phyloP scores from a whole-genome alignment of 2,113 vertebrate genomes.

The Salvelinus fontinalis region DNA sequence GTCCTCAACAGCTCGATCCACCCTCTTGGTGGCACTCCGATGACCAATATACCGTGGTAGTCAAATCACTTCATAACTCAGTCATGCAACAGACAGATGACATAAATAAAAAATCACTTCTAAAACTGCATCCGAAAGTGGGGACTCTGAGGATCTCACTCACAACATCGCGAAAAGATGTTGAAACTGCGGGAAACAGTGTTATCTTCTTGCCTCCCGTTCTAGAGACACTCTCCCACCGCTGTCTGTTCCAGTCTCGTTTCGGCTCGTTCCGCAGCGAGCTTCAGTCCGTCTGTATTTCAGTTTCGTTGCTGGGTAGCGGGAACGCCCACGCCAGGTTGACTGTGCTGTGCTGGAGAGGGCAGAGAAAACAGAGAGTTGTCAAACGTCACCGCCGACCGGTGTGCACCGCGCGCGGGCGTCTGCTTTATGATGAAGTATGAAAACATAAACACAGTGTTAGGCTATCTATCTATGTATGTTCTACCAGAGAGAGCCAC shows the following conservation, averaged over 20 bases:
- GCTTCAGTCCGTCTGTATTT: background rate
- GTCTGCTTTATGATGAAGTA: too few relatives aligned
- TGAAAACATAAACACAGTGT: too few relatives aligned
- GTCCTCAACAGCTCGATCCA: background rate
- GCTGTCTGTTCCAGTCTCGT: background rate
- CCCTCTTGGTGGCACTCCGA: background rate
- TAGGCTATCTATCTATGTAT: background rate
- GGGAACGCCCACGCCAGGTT: background rate
- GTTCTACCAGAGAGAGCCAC: background rate
- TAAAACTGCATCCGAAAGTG: background rate
- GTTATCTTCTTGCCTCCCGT: background rate
- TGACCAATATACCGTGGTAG: background rate
- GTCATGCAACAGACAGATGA: background rate
- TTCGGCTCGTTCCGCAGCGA: background rate
- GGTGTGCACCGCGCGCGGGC: background rate
- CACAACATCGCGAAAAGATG: too few relatives aligned
- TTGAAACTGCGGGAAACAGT: background rate
- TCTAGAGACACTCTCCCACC: background rate
- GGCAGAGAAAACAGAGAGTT: background rate
- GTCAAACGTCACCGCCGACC: slow-evolving; percentile 4
- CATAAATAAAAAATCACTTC: background rate
- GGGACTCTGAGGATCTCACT: background rate
- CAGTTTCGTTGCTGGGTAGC: background rate
- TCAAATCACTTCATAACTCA: background rate
- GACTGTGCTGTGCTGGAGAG: background rate